Conservation (phyloP, 2,888 invertebrate species). For the Spicauda simplicius region DNA sequence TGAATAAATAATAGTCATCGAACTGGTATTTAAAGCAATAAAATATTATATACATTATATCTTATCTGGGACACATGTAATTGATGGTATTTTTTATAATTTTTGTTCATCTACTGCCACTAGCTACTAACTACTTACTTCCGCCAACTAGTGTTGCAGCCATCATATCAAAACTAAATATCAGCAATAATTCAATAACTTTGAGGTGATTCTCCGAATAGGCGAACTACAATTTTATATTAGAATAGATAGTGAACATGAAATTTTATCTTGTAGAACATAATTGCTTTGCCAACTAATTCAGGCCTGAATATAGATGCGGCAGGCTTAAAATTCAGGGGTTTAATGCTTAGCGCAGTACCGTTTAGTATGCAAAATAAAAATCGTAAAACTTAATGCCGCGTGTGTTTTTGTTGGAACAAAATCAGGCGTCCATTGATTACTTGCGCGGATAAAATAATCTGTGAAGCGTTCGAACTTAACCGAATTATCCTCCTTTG, state of each 20-base stretch:
- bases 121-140: too few relatives aligned
- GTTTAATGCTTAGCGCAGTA: slow-evolving; percentile 27
- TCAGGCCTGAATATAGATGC: slow-evolving; percentile 14
- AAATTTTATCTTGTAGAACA: slow-evolving; percentile 7
- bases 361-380: slow-evolving; percentile 41
- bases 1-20: too few relatives aligned
- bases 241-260: not conserved
- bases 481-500: slow-evolving; percentile 25
- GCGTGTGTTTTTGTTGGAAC: slow-evolving; percentile 14
- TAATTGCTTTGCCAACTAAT: slow-evolving; percentile 12
- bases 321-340: slow-evolving; percentile 15
- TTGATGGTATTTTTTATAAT: too few relatives aligned
- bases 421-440: slow-evolving; percentile 27
- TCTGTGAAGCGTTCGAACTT: slow-evolving; percentile 18
- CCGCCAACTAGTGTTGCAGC: too few relatives aligned
- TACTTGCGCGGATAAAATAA: slow-evolving; percentile 31
- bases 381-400: slow-evolving; percentile 42
- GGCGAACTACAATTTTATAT: too few relatives aligned
- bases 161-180: too few relatives aligned
- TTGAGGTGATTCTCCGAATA: too few relatives aligned
- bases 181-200: too few relatives aligned
- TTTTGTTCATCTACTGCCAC: too few relatives aligned
- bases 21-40: too few relatives aligned
- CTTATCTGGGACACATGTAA: too few relatives aligned
- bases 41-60: too few relatives aligned